Conservation (phyloP, 1,140 invertebrate species). For the Caenorhabditis inopinata region DNA sequence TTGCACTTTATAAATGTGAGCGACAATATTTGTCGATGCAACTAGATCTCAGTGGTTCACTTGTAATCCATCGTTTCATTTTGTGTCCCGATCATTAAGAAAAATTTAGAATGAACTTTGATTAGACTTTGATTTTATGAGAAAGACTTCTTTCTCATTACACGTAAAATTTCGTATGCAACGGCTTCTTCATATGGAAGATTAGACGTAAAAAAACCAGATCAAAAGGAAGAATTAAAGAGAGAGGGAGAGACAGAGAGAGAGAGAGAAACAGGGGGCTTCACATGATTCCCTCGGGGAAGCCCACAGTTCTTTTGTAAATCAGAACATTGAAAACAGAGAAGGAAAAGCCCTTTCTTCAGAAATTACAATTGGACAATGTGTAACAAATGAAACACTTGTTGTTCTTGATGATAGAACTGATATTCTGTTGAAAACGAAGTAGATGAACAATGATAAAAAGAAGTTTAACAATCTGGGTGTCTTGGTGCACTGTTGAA, state of each 20-base stretch:
- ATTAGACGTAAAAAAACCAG: constrained; percentile 17
- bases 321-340: neutral
- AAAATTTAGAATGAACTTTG: constrained; percentile 13
- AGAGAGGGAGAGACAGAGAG: too few species aligned
- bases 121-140: neutral
- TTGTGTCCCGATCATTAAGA: neutral
- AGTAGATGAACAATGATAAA: neutral
- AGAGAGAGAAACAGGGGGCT: neutral
- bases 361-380: neutral
- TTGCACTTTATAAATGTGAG: too few species aligned
- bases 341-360: neutral
- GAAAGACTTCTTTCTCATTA: constrained; percentile 3
- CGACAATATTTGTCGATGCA: too few species aligned
- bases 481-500: too few species aligned
- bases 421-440: neutral
- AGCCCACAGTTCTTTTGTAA: neutral
- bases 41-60: too few species aligned
- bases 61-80: too few species aligned
- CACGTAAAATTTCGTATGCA: constrained; percentile 17
- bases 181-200: constrained; percentile 13
- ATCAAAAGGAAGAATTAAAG: too few species aligned
- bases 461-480: neutral
- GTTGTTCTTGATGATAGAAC: constrained; percentile 4
- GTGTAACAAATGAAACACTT: constrained; percentile 27
- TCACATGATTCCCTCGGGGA: constrained; percentile 22